Base-by-base conservation (phyloP, 2,888 invertebrate genomes). In the Limnephilus rhombicus region DNA sequence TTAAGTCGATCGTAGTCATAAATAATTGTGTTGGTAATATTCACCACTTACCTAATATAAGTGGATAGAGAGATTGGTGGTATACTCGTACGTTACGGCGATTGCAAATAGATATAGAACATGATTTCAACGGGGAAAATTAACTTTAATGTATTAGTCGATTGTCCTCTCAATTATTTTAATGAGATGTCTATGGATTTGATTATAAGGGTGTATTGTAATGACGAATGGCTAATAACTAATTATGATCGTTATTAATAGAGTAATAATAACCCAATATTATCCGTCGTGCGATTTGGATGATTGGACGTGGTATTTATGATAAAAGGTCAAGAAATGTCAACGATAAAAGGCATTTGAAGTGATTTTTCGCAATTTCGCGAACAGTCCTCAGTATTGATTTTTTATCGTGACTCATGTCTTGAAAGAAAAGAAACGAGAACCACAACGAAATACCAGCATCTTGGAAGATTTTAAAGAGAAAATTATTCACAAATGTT, bases 1-100 rank as follows among this genome's bases (percentile, higher is more conserved):
- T 49, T 86, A 86, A 41, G 86, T 86, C 86, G n/a, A 45, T 68
- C 68, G 68, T 68, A 86, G 86, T n/a, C 86, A 49, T 86, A 86
- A 86, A 86, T 68, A 24, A 68, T n/a, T 29, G 45, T n/a, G 4
- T 86, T 45, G 45, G 86, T 45, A 86, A 86, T 86, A 86, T 45
- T 86, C n/a, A 3, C 86, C 49, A 86, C 24, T 86, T 86, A 86
- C 18, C 15, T 53, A 53, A 49, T 53, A 18, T 24, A 68, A 24
- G n/a, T 68, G 68, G 68, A 68, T n/a, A 7, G 68, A 24, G 68
- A 68, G 24, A 68, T n/a, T 68, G 68, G 24, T 24, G 9, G 68
- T 68, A 68, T 68, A 68, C 31, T 31, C 31, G 31, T 31, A 41
- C 24, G 68, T 68, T 68, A 7, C 68, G n/a, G 68, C 9, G 68